Conservation (phyloP, 2,113 vertebrate species). For the Podiceps cristatus region DNA sequence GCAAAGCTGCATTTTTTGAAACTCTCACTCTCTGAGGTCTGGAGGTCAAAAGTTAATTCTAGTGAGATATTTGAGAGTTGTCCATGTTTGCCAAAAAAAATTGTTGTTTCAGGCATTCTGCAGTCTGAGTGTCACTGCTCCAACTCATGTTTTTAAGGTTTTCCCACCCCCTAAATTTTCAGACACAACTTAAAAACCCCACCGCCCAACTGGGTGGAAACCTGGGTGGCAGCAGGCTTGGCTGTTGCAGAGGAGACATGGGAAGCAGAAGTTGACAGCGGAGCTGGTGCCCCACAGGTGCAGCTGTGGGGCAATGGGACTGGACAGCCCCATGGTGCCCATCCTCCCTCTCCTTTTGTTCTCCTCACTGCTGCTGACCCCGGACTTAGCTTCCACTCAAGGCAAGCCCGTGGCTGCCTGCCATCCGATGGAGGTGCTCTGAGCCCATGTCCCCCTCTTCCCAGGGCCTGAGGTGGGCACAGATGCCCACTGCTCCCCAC, state of each 20-base stretch:
- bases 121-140: slow-evolving; percentile 4
- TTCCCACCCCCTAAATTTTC: neutral
- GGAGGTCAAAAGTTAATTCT: slow-evolving; percentile 57
- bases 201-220: neutral
- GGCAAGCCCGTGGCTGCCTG: neutral
- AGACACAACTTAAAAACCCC: neutral
- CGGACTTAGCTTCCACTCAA: neutral
- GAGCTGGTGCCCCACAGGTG: neutral
- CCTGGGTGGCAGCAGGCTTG: neutral
- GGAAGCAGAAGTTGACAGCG: neutral
- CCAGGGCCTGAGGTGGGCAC: neutral
- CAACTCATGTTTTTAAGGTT: neutral
- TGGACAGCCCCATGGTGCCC: neutral
- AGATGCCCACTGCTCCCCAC: neutral
- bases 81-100: neutral
- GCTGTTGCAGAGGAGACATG: neutral
- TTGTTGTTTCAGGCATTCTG: slow-evolving; percentile 49
- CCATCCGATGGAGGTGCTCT: neutral
- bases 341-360: neutral
- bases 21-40: neutral
- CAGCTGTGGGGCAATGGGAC: neutral
- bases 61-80: slow-evolving; percentile 20
- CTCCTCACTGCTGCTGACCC: fast-evolving
- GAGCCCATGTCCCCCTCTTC: neutral
- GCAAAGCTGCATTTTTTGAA: slow-evolving; percentile 21